Evolutionary conservation across 2,888 invertebrate species (phyloP).

Genomic region (Volucella inflata): DNA sequence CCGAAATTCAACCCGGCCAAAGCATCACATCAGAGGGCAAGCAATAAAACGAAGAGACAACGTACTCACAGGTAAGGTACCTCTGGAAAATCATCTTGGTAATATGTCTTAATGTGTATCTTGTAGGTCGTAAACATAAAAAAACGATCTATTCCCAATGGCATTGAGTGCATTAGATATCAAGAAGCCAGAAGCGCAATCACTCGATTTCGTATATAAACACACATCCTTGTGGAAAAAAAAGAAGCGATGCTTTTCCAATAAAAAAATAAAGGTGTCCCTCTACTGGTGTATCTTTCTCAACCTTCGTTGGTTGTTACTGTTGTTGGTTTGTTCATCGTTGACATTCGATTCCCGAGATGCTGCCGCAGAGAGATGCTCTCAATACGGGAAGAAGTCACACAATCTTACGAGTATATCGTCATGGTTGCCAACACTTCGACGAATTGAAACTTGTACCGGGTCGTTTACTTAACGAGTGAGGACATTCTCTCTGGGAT

Average conservation of each 20-base stretch:
- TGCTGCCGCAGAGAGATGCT: slow-evolving; percentile 11
- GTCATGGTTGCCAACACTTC: slow-evolving; percentile 75
- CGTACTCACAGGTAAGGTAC: slow-evolving; percentile 1
- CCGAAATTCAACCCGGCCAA: slow-evolving; percentile 13
- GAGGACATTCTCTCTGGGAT: slow-evolving; percentile 65
- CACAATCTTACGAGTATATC: slow-evolving; percentile 61
- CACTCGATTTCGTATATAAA: slow-evolving; percentile 16
- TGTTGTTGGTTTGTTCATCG: slow-evolving; percentile 14
- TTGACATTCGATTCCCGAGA: slow-evolving; percentile 53
- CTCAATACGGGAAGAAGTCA: slow-evolving; percentile 39
- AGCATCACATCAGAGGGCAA: slow-evolving; percentile 23
- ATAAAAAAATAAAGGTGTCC: slow-evolving; percentile 43
- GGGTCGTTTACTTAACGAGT: slow-evolving; percentile 75
- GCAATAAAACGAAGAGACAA: slow-evolving; percentile 19
- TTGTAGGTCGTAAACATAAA: slow-evolving; percentile 43
- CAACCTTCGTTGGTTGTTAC: neutral
- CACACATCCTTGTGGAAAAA: slow-evolving; percentile 27
- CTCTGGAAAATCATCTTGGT: slow-evolving; percentile 48
- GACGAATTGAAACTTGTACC: slow-evolving; percentile 70
- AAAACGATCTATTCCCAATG: slow-evolving; percentile 45
- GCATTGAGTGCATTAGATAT: slow-evolving; percentile 52
- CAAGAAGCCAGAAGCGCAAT: slow-evolving; percentile 34
- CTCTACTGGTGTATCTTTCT: slow-evolving; percentile 15
- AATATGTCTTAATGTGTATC: slow-evolving; percentile 62
- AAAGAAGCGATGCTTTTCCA: slow-evolving; percentile 41